Evolutionary conservation across 2,888 invertebrate genomes (phyloP).

Genomic region (Metacarcinus magister): DNA sequence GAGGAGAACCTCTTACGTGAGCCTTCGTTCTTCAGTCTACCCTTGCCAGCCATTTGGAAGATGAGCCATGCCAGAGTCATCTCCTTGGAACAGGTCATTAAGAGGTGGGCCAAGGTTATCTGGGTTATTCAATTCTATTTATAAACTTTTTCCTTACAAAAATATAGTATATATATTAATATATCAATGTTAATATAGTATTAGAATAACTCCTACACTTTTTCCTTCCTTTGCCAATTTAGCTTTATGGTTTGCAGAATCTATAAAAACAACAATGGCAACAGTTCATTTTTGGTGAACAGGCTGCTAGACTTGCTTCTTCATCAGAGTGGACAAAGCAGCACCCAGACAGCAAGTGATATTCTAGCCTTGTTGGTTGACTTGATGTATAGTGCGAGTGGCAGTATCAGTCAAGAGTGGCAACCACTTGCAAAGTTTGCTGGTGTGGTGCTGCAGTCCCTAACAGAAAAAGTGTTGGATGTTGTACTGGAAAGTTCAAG

Average conservation of each 20-base stretch:
- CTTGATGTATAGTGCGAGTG: conserved; percentile 50
- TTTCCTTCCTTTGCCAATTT: background rate
- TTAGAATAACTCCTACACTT: too few relatives aligned
- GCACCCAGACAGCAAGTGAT: conserved; percentile 55
- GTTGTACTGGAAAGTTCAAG: background rate
- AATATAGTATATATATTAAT: too few relatives aligned
- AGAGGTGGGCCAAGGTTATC: background rate
- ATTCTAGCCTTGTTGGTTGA: conserved; percentile 47
- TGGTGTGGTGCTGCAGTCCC: background rate
- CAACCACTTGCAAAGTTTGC: conserved; percentile 62
- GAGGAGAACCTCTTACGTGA: conserved; percentile 12
- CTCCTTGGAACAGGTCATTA: conserved; percentile 65
- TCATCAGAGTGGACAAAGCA: background rate
- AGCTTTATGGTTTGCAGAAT: background rate
- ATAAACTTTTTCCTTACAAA: too few relatives aligned
- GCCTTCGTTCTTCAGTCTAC: conserved; percentile 46
- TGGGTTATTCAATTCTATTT: background rate
- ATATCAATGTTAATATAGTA: too few relatives aligned
- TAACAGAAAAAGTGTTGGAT: conserved; percentile 48
- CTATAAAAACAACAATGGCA: background rate
- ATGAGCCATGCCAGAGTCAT: conserved; percentile 58
- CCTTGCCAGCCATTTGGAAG: conserved; percentile 61
- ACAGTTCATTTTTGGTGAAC: background rate
- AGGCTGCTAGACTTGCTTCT: background rate
- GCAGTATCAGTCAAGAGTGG: background rate